A percentile compares a stretch with the other conserved stretches of the same genome.
phyloP scores from a whole-genome alignment of 2,888 invertebrate genomes.

The Lacanobia wlatinum region DNA sequence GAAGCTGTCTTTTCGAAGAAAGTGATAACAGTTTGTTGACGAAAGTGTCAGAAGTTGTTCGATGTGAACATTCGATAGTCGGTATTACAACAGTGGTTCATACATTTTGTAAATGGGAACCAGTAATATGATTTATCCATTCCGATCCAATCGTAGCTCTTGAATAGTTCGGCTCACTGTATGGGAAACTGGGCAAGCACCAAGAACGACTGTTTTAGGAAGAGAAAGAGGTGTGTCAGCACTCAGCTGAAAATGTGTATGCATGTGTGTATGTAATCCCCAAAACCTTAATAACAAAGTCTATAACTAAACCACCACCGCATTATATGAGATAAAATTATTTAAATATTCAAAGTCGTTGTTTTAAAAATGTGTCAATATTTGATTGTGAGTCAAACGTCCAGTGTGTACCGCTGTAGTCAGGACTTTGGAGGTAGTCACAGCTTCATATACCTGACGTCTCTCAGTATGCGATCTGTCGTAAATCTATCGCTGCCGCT shows the following conservation, averaged over 20 bases:
- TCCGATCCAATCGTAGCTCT: constrained; percentile 40
- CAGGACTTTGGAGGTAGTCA: constrained; percentile 36
- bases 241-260: constrained; percentile 59
- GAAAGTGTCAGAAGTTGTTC: constrained; percentile 42
- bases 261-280: constrained; percentile 62
- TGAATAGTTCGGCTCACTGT: constrained; percentile 30
- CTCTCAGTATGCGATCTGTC: constrained; percentile 42
- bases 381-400: constrained; percentile 37
- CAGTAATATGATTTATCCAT: constrained; percentile 24
- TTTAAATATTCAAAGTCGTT: constrained; percentile 51
- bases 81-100: constrained; percentile 55
- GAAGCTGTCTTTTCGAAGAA: constrained; percentile 26
- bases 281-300: constrained; percentile 58
- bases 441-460: constrained; percentile 39
- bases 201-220: constrained; percentile 66
- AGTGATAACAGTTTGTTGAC: constrained; percentile 26
- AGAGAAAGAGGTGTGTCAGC: constrained; percentile 68
- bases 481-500: constrained; percentile 48
- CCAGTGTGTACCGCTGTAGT: constrained; percentile 49
- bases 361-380: constrained; percentile 38
- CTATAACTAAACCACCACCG: constrained; percentile 62
- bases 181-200: constrained; percentile 21
- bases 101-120: constrained; percentile 31
- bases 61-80: constrained; percentile 28
- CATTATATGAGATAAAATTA: constrained; percentile 39